Base-by-base conservation (phyloP, 2,888 invertebrate genomes). In the Aricia artaxerxes region DNA sequence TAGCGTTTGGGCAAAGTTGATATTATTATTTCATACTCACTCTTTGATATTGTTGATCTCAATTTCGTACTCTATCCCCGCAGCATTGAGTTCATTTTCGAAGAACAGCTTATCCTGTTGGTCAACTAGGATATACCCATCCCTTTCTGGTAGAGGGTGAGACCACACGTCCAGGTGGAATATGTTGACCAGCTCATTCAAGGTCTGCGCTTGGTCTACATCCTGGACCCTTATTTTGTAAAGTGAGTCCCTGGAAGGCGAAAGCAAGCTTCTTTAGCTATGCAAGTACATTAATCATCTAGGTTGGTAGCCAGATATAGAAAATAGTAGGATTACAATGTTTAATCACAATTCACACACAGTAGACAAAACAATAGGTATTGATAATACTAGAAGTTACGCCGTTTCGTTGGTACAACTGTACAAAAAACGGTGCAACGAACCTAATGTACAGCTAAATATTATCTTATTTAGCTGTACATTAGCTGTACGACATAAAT, bases 11-110 rank as follows among this genome's bases (percentile, higher is more conserved):
- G 16, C 16, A 57, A 57, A 57, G 57, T 16, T 57, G 53, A 53
- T 53, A 57, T 11, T 49, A 9, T 2, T 2, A 3, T 49, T 64
- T 61, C 2, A 61, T 9, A 64, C 90, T 90, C 85, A 92, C 92
- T 89, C 88, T 79, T 89, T 90, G 49, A 92, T 85, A 83, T 92
- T 90, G n/a, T 89, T 87, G 16, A 88, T 83, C 78, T 87, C 85
- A 11, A 91, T 78, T 81, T 83, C 84, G 80, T 85, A 90, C 69
- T 85, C 83, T 79, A 89, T 83, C 3, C 87, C 88, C 60, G 87
- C 86, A 1, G 79, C 82, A 11, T 80, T 82, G 1, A 92, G 84
- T 77, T 85, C 86, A 78, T 86, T 84, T 85, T 91, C 86, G 81
- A 92, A 90, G 13, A 82, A 69, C 4, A 78, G 44, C 49, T 84